Percentiles rank a stretch among this genome's conserved stretches.
Evolutionary conservation across 2,113 vertebrate genomes (phyloP).

Genomic region (Synodontis membranacea): DNA sequence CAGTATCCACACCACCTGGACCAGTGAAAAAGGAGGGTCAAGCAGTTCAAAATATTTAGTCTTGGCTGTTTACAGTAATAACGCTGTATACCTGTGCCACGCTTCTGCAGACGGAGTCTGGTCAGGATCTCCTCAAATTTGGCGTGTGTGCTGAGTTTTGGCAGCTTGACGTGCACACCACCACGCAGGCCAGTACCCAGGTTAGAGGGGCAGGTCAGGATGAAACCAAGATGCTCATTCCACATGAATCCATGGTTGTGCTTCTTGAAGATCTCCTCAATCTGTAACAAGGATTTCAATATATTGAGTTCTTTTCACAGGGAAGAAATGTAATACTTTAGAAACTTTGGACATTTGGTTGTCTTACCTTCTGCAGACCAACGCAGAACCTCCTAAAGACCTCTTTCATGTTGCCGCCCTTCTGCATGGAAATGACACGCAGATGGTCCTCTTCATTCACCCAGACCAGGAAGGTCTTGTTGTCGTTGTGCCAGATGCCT

Average conservation of each 20-base stretch:
- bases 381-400: conserved; percentile 94
- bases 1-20: conserved; percentile 92
- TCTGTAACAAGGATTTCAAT: conserved; percentile 71
- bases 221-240: conserved; percentile 90
- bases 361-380: conserved; percentile 84
- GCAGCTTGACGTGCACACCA: conserved; percentile 88
- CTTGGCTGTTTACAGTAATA: not conserved
- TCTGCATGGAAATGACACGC: conserved; percentile 94
- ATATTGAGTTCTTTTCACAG: not conserved
- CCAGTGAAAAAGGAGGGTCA: not conserved
- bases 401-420: conserved; percentile 95
- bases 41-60: not conserved
- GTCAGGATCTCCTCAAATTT: conserved; percentile 91
- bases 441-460: conserved; percentile 95
- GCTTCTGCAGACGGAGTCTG: conserved; percentile 93
- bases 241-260: conserved; percentile 92
- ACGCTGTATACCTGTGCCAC: conserved; percentile 84
- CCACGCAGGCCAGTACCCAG: conserved; percentile 91
- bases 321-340: not conserved
- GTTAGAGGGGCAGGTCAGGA: conserved; percentile 94
- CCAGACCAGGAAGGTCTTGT: conserved; percentile 93
- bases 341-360: not conserved
- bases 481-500: conserved; percentile 93
- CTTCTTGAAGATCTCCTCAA: conserved; percentile 91
- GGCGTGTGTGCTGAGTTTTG: conserved; percentile 89